Evolutionary conservation across 2,797 vertebrate genomes (phyloP).

Genomic region (Rhinogobio ventralis): DNA sequence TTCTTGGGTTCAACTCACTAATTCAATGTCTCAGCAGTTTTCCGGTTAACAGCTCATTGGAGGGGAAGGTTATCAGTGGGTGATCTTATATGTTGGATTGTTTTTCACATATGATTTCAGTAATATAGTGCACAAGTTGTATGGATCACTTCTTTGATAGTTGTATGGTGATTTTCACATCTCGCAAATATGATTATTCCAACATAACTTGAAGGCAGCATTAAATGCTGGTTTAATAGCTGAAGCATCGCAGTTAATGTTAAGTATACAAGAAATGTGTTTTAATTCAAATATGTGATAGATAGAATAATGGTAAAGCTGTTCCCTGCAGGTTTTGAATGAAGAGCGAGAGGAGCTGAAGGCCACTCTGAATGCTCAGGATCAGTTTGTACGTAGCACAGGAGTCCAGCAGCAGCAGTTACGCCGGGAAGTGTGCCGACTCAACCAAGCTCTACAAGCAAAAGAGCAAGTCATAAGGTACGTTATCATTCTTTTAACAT

Average conservation of each 20-base stretch:
- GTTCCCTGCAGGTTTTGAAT: slow-evolving; percentile 73
- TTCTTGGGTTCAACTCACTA: background rate
- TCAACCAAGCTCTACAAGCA: slow-evolving; percentile 73
- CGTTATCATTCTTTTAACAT: background rate
- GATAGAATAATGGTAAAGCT: background rate
- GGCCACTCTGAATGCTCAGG: slow-evolving; percentile 80
- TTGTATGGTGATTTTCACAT: background rate
- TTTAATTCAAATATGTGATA: slow-evolving; percentile 8
- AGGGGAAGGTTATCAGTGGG: background rate
- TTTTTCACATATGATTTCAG: background rate
- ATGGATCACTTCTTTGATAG: background rate
- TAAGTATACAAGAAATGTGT: background rate
- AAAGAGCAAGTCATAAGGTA: slow-evolving; percentile 77
- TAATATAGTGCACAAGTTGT: background rate
- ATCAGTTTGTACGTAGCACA: slow-evolving; percentile 74
- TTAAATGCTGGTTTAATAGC: background rate
- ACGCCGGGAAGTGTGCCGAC: slow-evolving; percentile 75
- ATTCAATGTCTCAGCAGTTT: background rate
- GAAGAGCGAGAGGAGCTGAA: slow-evolving; percentile 83
- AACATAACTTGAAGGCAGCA: background rate
- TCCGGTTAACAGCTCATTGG: background rate
- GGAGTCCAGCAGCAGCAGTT: slow-evolving; percentile 80
- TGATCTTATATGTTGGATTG: background rate
- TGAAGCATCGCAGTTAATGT: background rate
- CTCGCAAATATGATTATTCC: background rate